Base-by-base conservation (phyloP, 2,113 vertebrate species). In the Oryzias celebensis region DNA sequence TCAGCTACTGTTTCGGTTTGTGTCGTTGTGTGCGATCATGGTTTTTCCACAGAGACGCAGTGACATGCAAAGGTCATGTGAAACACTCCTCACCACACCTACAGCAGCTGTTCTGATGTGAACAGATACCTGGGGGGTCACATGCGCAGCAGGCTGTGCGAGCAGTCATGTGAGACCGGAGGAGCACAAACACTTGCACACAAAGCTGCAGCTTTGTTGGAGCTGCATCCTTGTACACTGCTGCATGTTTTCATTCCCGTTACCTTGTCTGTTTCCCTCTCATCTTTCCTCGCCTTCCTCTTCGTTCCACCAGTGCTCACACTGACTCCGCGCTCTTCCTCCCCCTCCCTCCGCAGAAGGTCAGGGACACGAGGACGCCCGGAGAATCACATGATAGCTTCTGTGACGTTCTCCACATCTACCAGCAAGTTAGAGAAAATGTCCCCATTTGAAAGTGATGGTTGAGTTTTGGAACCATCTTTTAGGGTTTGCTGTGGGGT, bases 351-450 rank as follows among this genome's bases (percentile, higher is more conserved):
- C 52, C 16, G 36, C 64, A 61, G 73, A 85, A 83, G 85, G 85
- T 87, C 81, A 84, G 77, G 48, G 71, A 69, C 63, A 57, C 45
- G 73, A 85, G 71, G 71, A 80, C 73, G 31, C 69, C 57, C 63
- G 43, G 28, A 64, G 52, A 68, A 71, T 83, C 85, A 84, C 76
- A 81, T 69, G 78, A 80, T 64, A 1, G 63, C 62, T 71, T 5
- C 71, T 68, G 54, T 52, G 49, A 73, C 67, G 65, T 58, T 62
- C 24, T 75, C 49, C 52, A 64, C 31, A 3, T 41, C 67, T 43
- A 53, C 52, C 47, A 58, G 58, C 66, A 20, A 45, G 55, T 48
- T 47, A 50, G 20, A 18, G 6, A 16, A 73, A 41, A 51, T 31
- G 28, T 7, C 7, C 5, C 2, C 36, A 12, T 36, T 36, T 12